phyloP scores from a whole-genome alignment of 2,113 vertebrate genomes.

The Meles meles region DNA sequence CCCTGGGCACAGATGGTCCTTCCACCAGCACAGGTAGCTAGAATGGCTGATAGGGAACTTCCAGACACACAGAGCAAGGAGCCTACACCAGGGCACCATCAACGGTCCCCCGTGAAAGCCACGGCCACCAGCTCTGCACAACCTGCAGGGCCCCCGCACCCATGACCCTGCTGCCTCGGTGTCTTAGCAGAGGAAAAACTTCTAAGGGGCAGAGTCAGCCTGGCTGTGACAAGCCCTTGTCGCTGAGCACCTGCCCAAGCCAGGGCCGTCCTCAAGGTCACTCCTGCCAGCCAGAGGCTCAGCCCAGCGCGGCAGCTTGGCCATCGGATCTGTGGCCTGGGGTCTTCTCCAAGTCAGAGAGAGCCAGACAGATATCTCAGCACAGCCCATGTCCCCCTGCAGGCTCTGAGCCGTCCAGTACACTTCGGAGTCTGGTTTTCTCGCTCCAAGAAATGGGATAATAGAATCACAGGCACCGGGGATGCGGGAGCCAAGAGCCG shows the following conservation, averaged over 20 bases:
- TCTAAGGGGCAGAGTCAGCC: neutral
- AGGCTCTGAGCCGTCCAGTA: neutral
- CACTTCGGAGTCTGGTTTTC: neutral
- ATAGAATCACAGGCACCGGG: accelerated
- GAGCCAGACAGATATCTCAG: accelerated
- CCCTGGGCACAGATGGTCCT: neutral
- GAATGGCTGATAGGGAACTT: accelerated
- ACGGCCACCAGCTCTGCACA: accelerated
- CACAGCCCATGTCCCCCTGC: accelerated
- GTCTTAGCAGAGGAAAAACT: accelerated
- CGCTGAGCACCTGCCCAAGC: neutral
- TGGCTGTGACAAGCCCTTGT: neutral
- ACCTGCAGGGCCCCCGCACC: neutral
- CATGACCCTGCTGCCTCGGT: accelerated
- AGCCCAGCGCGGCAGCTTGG: accelerated
- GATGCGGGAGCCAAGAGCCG: accelerated
- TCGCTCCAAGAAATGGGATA: accelerated
- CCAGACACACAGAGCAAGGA: neutral
- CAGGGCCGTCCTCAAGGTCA: accelerated
- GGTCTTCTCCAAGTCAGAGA: neutral
- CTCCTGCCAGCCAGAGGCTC: neutral
- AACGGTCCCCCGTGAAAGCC: accelerated
- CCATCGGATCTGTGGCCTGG: neutral
- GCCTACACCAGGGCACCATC: accelerated
- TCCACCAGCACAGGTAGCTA: neutral